Base-by-base conservation (phyloP, 1,140 invertebrate genomes). In the Aleiodes sp. region DNA sequence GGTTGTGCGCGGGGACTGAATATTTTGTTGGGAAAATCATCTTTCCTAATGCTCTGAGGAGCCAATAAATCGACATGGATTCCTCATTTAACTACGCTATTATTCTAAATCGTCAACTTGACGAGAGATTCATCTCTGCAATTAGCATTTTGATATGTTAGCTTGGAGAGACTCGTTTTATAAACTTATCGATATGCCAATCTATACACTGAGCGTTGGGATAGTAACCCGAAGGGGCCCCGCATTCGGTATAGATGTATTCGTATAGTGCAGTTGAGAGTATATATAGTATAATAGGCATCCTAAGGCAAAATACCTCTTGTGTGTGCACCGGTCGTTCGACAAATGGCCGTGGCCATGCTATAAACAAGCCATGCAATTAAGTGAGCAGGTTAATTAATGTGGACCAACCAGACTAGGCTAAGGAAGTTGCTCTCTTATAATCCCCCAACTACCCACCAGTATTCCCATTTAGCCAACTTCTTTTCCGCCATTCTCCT, bases 361-460 rank as follows among this genome's bases (percentile, higher is more conserved):
- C 76, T 76, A 78, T 79, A 78, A 79, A 78, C 77, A 79, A 78
- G 78, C 74, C 72, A 74, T 75, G 76, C 78, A 78, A 79, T 79
- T 79, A 79, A 78, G 75, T 76, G 77, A 79, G 77, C 78, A 75
- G 77, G 75, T 78, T 78, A 78, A 79, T 79, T 79, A 79, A 79
- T 78, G 78, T 79, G 75, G 77, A 77, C 75, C 75, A 76, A 78
- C 74, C 78, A 75, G 75, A 68, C 46, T 52, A 52, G 75, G 73
- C n/a, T 67, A 69, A 73, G 70, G 68, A 57, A 31, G 16, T 64
- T 31, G 2, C 28, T 64, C 8, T 35, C n/a, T 57, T n/a, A n/a
- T n/a, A n/a, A n/a, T n/a, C n/a, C n/a, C 24, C 29, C 43, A 33
- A 37, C 21, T 39, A 6, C 67, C 33, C 26, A 4, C 41, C 19